Percentiles rank a stretch among this genome's conserved stretches.
Conservation (phyloP, 2,113 vertebrate species). For the Aramus guarauna region DNA sequence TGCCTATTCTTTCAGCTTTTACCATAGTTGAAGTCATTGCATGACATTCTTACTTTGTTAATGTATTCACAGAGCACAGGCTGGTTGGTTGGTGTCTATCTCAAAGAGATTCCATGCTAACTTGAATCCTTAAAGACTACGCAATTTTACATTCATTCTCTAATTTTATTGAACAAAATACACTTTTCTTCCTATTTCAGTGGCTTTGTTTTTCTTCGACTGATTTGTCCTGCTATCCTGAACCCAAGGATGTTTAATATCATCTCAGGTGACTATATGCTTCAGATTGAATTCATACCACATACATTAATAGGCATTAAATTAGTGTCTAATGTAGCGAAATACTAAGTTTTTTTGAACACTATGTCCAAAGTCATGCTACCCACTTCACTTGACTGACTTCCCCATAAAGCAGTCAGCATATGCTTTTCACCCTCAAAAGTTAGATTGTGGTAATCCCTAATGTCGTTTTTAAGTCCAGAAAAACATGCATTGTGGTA, state of each 20-base stretch:
- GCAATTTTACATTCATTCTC: background rate
- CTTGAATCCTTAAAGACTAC: background rate
- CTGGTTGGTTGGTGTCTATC: background rate
- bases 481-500: background rate
- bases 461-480: background rate
- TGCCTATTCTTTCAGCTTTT: background rate
- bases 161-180: background rate
- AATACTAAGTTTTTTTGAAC: background rate
- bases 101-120: background rate
- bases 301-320: background rate
- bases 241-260: slow-evolving; percentile 99
- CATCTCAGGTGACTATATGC: slow-evolving; percentile 86
- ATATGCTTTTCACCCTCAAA: background rate
- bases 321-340: background rate
- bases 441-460: background rate
- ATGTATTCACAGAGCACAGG: background rate
- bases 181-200: slow-evolving; percentile 70
- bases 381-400: background rate
- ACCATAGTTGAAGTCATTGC: background rate
- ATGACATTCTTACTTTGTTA: background rate
- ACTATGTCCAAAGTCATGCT: background rate
- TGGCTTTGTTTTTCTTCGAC: slow-evolving; percentile 97
- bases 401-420: background rate
- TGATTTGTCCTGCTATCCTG: slow-evolving; percentile 98
- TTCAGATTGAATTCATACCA: background rate